Evolutionary conservation across 1,140 invertebrate genomes (phyloP).

Genomic region (Triops longicaudatus): DNA sequence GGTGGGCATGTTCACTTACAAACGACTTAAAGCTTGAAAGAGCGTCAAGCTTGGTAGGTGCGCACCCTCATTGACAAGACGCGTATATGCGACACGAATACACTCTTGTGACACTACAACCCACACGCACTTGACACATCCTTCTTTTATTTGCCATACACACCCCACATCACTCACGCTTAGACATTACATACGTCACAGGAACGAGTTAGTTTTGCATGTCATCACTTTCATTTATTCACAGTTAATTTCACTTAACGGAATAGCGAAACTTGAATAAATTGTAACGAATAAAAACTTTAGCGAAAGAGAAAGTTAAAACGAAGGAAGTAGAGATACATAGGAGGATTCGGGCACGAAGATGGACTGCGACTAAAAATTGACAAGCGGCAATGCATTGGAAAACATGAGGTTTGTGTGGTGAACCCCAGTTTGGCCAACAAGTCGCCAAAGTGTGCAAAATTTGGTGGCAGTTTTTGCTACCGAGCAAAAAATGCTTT

Average conservation of each 20-base stretch:
- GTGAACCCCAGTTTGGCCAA: slow-evolving; percentile 6
- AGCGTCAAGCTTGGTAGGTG: background rate
- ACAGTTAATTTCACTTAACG: no score
- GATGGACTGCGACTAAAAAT: background rate
- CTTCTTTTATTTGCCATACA: no score
- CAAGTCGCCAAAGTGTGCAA: background rate
- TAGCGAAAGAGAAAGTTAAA: no score
- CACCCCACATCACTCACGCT: no score
- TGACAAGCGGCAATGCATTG: background rate
- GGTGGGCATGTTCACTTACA: background rate
- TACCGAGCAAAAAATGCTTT: background rate
- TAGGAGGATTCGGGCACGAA: background rate
- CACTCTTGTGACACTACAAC: background rate
- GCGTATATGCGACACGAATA: background rate
- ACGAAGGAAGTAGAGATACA: background rate
- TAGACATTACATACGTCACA: no score
- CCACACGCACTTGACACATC: no score
- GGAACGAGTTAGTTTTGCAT: no score
- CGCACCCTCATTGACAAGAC: background rate
- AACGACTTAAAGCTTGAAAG: background rate
- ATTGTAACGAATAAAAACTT: no score
- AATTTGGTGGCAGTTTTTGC: background rate
- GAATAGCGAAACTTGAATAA: no score
- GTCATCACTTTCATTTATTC: no score
- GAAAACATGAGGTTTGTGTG: slow-evolving; percentile 7